These are phyloP conservation scores for Oncorhynchus mykiss DNA, from an alignment of 2,113 vertebrate species.

Conservation along the genomic window DNA sequence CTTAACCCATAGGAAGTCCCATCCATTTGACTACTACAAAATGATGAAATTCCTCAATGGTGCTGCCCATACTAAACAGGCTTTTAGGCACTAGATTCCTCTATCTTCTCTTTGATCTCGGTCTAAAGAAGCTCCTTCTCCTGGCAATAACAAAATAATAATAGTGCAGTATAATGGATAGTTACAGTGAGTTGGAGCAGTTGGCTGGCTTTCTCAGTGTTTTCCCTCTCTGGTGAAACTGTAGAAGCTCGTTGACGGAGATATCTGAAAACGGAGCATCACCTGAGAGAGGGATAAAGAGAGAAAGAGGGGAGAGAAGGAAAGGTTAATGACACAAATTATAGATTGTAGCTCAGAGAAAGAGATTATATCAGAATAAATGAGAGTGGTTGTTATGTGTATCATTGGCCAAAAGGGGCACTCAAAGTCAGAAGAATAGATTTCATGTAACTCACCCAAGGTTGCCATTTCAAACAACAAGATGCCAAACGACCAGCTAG, in stretches of 20 bases:
- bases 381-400: neutral
- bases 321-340: neutral
- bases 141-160: no score
- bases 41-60: no score
- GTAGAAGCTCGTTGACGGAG: conserved; percentile 79
- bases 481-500: conserved; percentile 89
- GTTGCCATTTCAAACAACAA: conserved; percentile 88
- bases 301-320: conserved; percentile 41
- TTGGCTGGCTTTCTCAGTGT: conserved; percentile 82
- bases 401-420: neutral
- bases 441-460: conserved; percentile 75
- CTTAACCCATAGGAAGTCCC: no score
- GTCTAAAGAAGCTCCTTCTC: no score
- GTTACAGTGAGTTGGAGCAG: conserved; percentile 84
- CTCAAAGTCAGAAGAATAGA: neutral
- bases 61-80: no score
- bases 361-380: neutral
- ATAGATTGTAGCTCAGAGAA: neutral
- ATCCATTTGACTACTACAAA: no score
- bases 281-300: conserved; percentile 68
- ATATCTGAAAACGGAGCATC: conserved; percentile 90
- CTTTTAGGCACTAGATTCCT: no score
- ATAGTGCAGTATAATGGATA: neutral
- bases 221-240: conserved; percentile 83
- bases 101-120: no score